Conservation (phyloP, 2,797 vertebrate species). For the Merluccius polli region DNA sequence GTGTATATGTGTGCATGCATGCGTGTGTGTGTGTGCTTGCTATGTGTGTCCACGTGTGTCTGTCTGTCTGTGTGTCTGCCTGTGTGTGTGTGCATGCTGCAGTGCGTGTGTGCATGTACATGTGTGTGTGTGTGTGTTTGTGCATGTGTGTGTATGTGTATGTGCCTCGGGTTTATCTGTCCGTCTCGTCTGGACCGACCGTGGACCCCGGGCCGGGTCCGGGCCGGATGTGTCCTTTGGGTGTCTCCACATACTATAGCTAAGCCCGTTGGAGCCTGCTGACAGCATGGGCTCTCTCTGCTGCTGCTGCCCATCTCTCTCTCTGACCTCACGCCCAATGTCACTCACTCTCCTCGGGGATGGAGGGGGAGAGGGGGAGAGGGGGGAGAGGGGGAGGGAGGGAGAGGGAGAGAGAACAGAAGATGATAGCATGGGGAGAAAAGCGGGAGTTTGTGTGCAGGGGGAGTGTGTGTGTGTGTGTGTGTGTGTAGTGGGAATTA, state of each 20-base stretch:
- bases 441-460: conserved; percentile 34
- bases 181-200: conserved; percentile 19
- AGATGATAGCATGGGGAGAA: conserved; percentile 27
- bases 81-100: not conserved
- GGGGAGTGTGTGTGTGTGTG: not conserved
- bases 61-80: not conserved
- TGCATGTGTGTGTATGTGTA: conserved; percentile 33
- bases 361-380: conserved; percentile 20
- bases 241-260: conserved; percentile 58
- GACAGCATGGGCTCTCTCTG: conserved; percentile 58
- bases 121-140: not conserved
- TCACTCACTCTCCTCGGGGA: conserved; percentile 65
- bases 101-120: conserved; percentile 24
- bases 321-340: conserved; percentile 74
- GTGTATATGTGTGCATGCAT: too few relatives aligned
- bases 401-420: not conserved
- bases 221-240: conserved; percentile 52
- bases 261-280: conserved; percentile 67
- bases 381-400: not conserved
- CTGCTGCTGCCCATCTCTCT: conserved; percentile 70
- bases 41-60: too few relatives aligned
- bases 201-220: conserved; percentile 28
- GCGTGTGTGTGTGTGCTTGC: not conserved
- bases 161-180: conserved; percentile 1
- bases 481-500: not conserved